A percentile compares a stretch with the other conserved stretches of the same genome.
Conservation (phyloP, 2,113 vertebrate genomes). For the Sterrhoptilus dennistouni region DNA sequence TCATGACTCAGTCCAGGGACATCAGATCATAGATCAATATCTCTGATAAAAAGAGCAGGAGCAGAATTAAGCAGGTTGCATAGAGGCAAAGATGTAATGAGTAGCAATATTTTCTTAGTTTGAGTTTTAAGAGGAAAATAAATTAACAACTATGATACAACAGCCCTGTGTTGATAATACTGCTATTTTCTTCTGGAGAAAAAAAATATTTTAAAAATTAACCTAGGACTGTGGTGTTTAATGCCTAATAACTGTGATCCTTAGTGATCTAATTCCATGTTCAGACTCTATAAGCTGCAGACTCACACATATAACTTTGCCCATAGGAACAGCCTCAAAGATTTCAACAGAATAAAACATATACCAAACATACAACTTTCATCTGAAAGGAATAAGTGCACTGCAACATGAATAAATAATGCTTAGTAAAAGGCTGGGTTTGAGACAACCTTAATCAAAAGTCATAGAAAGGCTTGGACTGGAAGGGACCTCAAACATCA, state of each 20-base stretch:
- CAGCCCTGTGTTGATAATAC: neutral
- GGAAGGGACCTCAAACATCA: neutral
- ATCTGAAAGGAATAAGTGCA: neutral
- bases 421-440: neutral
- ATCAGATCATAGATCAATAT: neutral
- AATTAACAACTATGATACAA: neutral
- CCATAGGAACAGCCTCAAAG: neutral
- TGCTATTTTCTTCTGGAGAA: neutral
- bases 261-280: neutral
- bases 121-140: neutral
- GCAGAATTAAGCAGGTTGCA: neutral
- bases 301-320: neutral
- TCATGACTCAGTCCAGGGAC: neutral
- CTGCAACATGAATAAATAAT: neutral
- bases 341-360: neutral
- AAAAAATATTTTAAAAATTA: neutral
- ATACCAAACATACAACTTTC: neutral
- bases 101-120: neutral
- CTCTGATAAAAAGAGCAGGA: slow-evolving; percentile 15
- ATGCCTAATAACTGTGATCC: neutral
- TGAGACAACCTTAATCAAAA: neutral
- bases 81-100: neutral
- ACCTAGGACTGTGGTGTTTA: neutral
- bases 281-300: neutral
- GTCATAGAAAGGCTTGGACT: neutral